Conservation (phyloP, 2,797 vertebrate species). For the Cryptoprocta ferox region DNA sequence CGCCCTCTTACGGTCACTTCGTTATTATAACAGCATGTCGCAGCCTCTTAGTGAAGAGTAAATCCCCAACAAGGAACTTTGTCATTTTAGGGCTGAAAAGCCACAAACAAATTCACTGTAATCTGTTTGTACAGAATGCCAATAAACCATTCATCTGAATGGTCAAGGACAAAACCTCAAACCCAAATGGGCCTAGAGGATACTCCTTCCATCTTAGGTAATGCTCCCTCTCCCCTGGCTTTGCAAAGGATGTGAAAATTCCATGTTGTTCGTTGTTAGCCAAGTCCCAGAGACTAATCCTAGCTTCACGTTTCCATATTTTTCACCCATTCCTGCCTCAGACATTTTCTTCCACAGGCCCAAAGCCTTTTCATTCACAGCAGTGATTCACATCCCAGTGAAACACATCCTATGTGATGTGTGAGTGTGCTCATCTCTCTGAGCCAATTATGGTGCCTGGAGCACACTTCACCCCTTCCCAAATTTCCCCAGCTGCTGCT, state of each 20-base stretch:
- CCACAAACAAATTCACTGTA: neutral
- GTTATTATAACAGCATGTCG: neutral
- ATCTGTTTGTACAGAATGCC: constrained; percentile 13
- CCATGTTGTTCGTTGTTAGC: neutral
- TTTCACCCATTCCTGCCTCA: neutral
- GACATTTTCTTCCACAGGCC: neutral
- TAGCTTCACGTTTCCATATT: neutral
- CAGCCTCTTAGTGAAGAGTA: neutral
- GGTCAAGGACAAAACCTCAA: neutral
- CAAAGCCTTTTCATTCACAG: neutral
- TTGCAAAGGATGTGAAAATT: neutral
- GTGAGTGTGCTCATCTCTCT: neutral
- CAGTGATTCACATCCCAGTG: neutral
- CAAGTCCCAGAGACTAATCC: neutral
- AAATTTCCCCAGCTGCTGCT: neutral
- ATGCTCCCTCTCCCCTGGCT: neutral
- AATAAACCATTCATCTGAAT: neutral
- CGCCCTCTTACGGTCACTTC: constrained; percentile 77
- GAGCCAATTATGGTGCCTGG: neutral
- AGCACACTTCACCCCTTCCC: neutral
- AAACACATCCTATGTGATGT: neutral
- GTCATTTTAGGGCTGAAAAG: neutral
- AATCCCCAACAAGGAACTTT: neutral
- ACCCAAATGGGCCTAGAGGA: neutral
- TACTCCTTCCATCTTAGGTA: neutral